Evolutionary conservation across 2,888 invertebrate genomes (phyloP).

Genomic region (Scaeva pyrastri): DNA sequence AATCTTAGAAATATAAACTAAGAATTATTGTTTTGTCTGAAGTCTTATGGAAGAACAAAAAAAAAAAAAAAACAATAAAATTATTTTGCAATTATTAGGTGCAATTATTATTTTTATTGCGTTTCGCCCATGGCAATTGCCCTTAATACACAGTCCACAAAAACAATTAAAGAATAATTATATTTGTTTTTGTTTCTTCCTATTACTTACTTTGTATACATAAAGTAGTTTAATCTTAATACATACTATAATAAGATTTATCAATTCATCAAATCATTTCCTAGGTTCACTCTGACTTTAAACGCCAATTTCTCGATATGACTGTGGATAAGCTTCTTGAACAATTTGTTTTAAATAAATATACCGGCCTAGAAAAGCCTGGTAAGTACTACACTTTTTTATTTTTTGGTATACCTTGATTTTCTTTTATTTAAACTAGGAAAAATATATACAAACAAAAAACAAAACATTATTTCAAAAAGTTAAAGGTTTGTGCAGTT

Average conservation of each 20-base stretch:
- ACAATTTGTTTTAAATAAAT: conserved; percentile 95
- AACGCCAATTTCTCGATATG: conserved; percentile 94
- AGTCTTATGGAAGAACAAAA: no score
- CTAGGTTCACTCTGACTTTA: conserved; percentile 95
- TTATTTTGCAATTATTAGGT: no score
- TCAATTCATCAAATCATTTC: no score
- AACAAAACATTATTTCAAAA: conserved; percentile 38
- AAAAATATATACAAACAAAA: conserved; percentile 8
- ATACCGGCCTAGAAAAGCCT: conserved; percentile 96
- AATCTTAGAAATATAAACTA: no score
- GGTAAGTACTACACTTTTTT: conserved; percentile 85
- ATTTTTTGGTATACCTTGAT: not conserved
- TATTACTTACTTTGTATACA: no score
- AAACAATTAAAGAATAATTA: no score
- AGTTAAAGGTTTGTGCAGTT: conserved; percentile 72
- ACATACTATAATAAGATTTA: not conserved
- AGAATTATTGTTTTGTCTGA: no score
- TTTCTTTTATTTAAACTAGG: conserved; percentile 26
- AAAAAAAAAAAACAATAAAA: no score
- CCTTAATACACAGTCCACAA: no score
- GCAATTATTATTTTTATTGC: no score
- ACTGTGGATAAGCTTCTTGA: conserved; percentile 96
- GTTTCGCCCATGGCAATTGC: no score
- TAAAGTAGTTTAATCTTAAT: not conserved
- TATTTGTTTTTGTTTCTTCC: no score